These are phyloP conservation scores for Campoletis raptor DNA, from an alignment of 2,888 invertebrate species.

Conservation along the genomic window DNA sequence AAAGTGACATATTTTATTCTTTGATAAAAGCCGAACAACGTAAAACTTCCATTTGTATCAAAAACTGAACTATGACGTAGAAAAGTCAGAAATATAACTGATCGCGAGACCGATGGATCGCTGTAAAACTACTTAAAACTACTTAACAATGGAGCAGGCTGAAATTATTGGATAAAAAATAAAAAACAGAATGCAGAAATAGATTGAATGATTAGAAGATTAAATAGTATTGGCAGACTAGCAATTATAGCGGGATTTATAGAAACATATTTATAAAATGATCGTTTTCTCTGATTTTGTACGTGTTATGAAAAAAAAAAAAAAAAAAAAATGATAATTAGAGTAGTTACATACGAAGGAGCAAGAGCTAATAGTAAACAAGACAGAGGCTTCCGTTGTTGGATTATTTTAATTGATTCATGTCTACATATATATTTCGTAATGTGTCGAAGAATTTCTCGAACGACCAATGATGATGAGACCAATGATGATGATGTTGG, in stretches of 20 bases:
- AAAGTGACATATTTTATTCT: too few relatives aligned
- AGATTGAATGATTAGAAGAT: neutral
- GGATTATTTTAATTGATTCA: constrained; percentile 47
- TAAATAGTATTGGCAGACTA: neutral
- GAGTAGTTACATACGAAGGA: neutral
- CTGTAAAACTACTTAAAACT: neutral
- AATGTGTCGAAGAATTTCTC: constrained; percentile 47
- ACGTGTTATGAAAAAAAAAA: constrained; percentile 27
- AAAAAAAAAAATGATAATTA: neutral
- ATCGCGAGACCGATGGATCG: too few relatives aligned
- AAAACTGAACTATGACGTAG: too few relatives aligned
- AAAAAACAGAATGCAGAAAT: neutral
- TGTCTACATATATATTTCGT: constrained; percentile 14
- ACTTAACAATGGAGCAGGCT: neutral
- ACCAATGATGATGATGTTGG: constrained; percentile 45
- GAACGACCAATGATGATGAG: constrained; percentile 1
- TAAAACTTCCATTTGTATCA: too few relatives aligned
- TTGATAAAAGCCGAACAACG: too few relatives aligned
- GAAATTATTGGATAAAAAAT: neutral
- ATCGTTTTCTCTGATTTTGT: constrained; percentile 25
- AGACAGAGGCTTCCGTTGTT: constrained; percentile 63
- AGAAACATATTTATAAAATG: neutral
- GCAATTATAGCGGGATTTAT: neutral
- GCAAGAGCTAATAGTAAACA: constrained; percentile 16
- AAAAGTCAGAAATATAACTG: too few relatives aligned